Evolutionary conservation across 2,888 invertebrate genomes (phyloP).

Genomic region (Tanytarsus gracilentus): DNA sequence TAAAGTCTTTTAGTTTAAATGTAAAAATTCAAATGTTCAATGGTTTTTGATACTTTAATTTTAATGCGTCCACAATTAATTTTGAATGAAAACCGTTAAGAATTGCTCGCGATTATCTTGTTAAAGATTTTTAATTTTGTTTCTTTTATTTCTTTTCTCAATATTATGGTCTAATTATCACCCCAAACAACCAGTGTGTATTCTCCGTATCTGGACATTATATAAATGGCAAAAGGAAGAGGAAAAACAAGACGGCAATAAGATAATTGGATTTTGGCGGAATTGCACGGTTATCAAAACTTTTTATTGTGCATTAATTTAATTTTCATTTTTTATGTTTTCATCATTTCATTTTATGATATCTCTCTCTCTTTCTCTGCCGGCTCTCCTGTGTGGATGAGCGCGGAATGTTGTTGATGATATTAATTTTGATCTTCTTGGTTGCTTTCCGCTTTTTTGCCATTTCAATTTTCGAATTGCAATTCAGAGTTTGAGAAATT

Average conservation of each 20-base stretch:
- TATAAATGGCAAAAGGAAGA: not conserved
- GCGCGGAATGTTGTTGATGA: not conserved
- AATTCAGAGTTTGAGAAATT: too few species aligned
- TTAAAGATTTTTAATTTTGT: not conserved
- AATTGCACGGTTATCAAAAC: slow-evolving; percentile 21
- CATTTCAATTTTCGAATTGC: not conserved
- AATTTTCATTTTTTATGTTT: slow-evolving; percentile 27
- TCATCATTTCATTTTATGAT: slow-evolving; percentile 22
- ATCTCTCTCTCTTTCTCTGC: not conserved
- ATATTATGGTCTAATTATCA: too few species aligned
- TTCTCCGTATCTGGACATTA: too few species aligned
- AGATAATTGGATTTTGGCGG: slow-evolving; percentile 27
- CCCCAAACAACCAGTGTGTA: too few species aligned
- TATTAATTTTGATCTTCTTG: not conserved
- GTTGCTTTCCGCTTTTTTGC: not conserved
- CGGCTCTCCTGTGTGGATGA: too few species aligned
- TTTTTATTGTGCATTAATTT: slow-evolving; percentile 27
- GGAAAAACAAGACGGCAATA: slow-evolving; percentile 8
- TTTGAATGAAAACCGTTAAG: too few species aligned
- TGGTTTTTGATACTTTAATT: too few species aligned
- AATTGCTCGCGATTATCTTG: too few species aligned
- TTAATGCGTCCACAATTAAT: too few species aligned
- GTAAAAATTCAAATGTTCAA: too few species aligned
- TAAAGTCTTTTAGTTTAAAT: not conserved
- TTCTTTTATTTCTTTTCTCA: not conserved